phyloP scores from a whole-genome alignment of 2,888 invertebrate genomes.

The Geophilus truncorum region DNA sequence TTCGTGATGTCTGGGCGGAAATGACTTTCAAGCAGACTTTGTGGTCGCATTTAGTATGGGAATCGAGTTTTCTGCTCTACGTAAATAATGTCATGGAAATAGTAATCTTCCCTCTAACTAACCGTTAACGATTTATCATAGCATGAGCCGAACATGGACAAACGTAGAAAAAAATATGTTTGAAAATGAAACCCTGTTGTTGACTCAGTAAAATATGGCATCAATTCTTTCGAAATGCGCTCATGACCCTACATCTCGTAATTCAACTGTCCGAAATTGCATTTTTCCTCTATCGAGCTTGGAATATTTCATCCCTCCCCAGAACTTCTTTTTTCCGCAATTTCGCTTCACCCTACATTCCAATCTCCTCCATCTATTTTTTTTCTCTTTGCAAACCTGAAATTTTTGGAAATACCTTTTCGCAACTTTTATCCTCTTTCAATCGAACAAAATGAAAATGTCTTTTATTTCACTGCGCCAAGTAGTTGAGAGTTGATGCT shows the following conservation, averaged over 20 bases:
- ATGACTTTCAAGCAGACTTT: too few relatives aligned
- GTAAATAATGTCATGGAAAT: background rate
- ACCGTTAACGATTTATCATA: background rate
- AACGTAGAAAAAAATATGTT: background rate
- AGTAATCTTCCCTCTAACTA: background rate
- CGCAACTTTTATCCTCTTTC: background rate
- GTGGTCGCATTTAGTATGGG: too few relatives aligned
- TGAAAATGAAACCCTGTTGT: background rate
- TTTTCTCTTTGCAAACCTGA: background rate
- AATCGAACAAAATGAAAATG: conserved; percentile 2
- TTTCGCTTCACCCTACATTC: background rate
- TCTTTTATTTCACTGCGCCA: background rate
- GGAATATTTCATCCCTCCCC: background rate
- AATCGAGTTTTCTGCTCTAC: background rate
- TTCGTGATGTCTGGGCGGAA: too few relatives aligned
- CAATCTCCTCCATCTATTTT: background rate
- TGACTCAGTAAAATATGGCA: background rate
- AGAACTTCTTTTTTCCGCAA: background rate
- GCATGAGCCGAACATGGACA: background rate
- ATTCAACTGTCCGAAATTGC: background rate
- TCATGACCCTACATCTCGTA: conserved; percentile 1
- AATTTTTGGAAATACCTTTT: background rate
- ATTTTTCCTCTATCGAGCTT: background rate
- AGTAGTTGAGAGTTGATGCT: background rate
- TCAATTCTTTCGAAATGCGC: background rate